phyloP scores from a whole-genome alignment of 2,113 vertebrate genomes.

The Gobiocypris rarus region DNA sequence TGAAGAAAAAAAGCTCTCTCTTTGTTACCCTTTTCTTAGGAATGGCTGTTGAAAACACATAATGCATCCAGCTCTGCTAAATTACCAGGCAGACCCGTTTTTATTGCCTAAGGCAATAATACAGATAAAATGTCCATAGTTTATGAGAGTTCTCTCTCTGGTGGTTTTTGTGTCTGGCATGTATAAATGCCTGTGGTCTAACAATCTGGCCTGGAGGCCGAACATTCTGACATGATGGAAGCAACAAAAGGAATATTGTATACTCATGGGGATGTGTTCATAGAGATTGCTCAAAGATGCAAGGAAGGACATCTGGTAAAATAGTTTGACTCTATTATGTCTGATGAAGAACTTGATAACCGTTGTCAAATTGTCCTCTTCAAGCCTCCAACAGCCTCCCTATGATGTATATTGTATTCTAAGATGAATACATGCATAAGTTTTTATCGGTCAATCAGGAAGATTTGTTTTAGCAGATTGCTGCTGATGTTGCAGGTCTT shows the following conservation, averaged over 20 bases:
- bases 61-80: slow-evolving; percentile 28
- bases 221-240: slow-evolving; percentile 21
- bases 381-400: background rate
- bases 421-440: slow-evolving; percentile 7
- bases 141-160: slow-evolving; percentile 30
- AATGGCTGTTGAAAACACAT: slow-evolving; percentile 14
- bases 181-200: slow-evolving; percentile 32
- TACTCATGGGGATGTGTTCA: slow-evolving; percentile 13
- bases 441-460: background rate
- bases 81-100: slow-evolving; percentile 19
- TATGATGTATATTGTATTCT: background rate
- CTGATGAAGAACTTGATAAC: slow-evolving; percentile 14
- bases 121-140: slow-evolving; percentile 30
- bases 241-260: slow-evolving; percentile 24
- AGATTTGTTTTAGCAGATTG: slow-evolving; percentile 15
- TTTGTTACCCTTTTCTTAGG: slow-evolving; percentile 28
- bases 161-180: slow-evolving; percentile 34
- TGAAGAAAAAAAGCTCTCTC: background rate
- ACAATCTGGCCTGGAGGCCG: slow-evolving; percentile 16
- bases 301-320: slow-evolving; percentile 5
- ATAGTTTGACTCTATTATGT: slow-evolving; percentile 24
- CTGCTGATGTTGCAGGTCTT: too few species aligned
- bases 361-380: background rate
- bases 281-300: slow-evolving; percentile 18
- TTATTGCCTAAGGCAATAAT: slow-evolving; percentile 17